A percentile compares a stretch with the other conserved stretches of the same genome.
phyloP scores from a whole-genome alignment of 2,888 invertebrate genomes.

The Ischnus inquisitorius region DNA sequence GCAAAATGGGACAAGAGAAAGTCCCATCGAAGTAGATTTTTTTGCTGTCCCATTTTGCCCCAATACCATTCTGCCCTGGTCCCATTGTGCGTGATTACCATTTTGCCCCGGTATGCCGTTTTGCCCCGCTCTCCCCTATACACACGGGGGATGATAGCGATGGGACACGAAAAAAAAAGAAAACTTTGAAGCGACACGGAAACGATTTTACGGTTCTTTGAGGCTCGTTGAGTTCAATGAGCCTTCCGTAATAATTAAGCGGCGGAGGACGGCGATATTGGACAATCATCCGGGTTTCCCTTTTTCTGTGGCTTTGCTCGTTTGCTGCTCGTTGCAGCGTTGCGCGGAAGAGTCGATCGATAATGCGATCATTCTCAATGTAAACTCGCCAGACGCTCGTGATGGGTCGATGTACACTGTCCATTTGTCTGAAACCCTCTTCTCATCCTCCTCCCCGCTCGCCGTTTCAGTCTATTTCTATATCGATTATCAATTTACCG shows the following conservation, averaged over 20 bases:
- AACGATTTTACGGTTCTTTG: not conserved
- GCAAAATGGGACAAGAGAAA: no score
- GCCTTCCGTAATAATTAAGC: no score
- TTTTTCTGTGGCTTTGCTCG: no score
- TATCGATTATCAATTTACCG: constrained; percentile 64
- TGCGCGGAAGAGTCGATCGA: constrained; percentile 27
- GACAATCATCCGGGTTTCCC: no score
- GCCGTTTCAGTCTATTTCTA: constrained; percentile 16
- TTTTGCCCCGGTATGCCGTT: no score
- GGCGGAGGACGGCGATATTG: not conserved
- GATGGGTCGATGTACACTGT: constrained; percentile 10
- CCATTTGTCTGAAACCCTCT: constrained; percentile 9
- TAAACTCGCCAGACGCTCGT: constrained; percentile 23
- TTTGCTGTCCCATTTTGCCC: no score
- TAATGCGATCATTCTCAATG: constrained; percentile 43
- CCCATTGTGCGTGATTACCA: no score
- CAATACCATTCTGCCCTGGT: no score
- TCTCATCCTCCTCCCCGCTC: constrained; percentile 27
- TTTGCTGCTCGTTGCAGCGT: not conserved
- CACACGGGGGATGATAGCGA: not conserved
- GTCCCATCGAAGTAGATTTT: no score
- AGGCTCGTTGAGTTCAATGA: not conserved
- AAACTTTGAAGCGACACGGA: not conserved
- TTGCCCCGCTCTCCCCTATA: no score
- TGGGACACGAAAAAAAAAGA: constrained; percentile 5